A percentile compares a stretch with the other conserved stretches of the same genome.
Evolutionary conservation across 1,140 invertebrate species (phyloP).

Genomic region (Anastrepha ludens): DNA sequence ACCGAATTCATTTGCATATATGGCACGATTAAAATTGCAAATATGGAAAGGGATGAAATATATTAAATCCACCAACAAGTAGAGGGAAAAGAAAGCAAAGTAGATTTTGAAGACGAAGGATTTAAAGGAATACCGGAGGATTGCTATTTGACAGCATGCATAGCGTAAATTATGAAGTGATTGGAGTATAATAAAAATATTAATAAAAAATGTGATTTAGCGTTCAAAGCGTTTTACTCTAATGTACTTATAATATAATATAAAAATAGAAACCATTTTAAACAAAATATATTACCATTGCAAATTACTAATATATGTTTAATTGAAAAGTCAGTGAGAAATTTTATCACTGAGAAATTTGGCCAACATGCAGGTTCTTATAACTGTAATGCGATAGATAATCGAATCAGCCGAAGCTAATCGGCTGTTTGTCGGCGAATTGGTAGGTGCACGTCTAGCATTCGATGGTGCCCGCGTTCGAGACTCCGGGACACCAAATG

Average conservation of each 20-base stretch:
- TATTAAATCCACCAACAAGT: background rate
- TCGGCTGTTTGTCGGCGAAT: too few species aligned
- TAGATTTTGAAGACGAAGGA: background rate
- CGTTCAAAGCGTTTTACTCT: background rate
- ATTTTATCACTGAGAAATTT: too few species aligned
- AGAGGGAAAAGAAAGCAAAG: background rate
- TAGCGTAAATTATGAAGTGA: background rate
- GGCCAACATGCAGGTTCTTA: too few species aligned
- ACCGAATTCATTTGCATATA: constrained; percentile 41
- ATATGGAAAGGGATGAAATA: constrained; percentile 44
- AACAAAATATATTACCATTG: too few species aligned
- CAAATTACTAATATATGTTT: too few species aligned
- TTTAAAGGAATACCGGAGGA: background rate
- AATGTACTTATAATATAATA: background rate
- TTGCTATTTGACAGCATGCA: background rate
- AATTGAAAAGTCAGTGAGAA: too few species aligned
- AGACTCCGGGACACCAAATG: too few species aligned
- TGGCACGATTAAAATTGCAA: constrained; percentile 22
- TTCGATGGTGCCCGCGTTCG: too few species aligned
- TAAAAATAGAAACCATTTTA: too few species aligned
- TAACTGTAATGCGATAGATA: too few species aligned
- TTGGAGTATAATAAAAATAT: background rate
- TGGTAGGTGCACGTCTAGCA: too few species aligned
- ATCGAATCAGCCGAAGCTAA: too few species aligned
- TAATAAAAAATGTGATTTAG: background rate